These are phyloP conservation scores for Lytechinus variegatus DNA, from an alignment of 35 echinoderm and acorn worm genomes.

Conservation along the genomic window DNA sequence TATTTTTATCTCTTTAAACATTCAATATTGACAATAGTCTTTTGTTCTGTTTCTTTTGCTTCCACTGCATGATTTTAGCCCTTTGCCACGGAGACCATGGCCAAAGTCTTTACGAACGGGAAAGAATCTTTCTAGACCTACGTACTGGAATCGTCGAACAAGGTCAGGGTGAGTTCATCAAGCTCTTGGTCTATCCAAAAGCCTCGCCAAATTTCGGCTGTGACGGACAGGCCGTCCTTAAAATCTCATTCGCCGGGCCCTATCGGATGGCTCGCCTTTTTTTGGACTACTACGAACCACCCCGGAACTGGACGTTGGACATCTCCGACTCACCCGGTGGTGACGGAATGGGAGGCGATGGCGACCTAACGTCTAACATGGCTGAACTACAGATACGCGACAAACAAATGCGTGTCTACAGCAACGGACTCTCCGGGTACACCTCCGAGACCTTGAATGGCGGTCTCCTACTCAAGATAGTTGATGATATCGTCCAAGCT, in stretches of 20 bases:
- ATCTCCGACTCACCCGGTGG: slow-evolving; percentile 85
- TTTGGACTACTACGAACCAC: slow-evolving; percentile 79
- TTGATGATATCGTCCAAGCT: slow-evolving; percentile 82
- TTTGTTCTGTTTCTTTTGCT: background rate
- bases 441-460: slow-evolving; percentile 85
- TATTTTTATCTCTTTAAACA: no score
- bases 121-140: slow-evolving; percentile 58
- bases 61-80: background rate
- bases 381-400: slow-evolving; percentile 91
- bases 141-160: slow-evolving; percentile 73
- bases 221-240: slow-evolving; percentile 81
- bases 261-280: slow-evolving; percentile 77
- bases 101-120: slow-evolving; percentile 24
- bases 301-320: slow-evolving; percentile 90
- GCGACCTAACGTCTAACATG: slow-evolving; percentile 67
- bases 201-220: slow-evolving; percentile 67
- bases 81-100: slow-evolving; percentile 34
- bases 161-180: slow-evolving; percentile 71
- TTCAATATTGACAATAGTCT: background rate
- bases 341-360: slow-evolving; percentile 87
- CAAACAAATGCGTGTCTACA: slow-evolving; percentile 89
- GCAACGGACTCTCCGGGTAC: slow-evolving; percentile 81
- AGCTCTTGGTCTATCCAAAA: slow-evolving; percentile 72
- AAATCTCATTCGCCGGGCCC: slow-evolving; percentile 83
- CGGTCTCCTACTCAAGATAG: slow-evolving; percentile 79